phyloP scores from a whole-genome alignment of 2,888 invertebrate genomes.

The Iphiclides podalirius region DNA sequence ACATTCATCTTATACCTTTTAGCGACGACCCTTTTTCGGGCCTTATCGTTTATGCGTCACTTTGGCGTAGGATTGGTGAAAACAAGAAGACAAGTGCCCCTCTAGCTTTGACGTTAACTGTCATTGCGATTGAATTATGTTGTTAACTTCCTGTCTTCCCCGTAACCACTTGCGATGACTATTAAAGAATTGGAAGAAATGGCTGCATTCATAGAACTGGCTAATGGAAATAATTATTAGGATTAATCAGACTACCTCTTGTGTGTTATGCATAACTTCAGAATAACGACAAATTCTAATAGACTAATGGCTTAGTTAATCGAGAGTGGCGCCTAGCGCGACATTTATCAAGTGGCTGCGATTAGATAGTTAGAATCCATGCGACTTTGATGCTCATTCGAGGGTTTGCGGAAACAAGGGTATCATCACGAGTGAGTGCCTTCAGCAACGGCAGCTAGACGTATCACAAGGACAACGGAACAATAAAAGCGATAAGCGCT shows the following conservation, averaged over 20 bases:
- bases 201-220: no score
- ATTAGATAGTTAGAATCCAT: background rate
- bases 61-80: background rate
- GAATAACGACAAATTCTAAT: no score
- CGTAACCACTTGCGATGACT: no score
- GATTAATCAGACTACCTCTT: no score
- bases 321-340: no score
- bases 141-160: no score
- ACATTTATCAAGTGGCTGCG: background rate
- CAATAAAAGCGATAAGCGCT: constrained; percentile 8
- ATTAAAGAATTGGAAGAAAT: no score
- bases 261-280: no score
- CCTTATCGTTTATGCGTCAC: background rate
- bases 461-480: constrained; percentile 18
- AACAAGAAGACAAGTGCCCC: background rate
- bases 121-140: no score
- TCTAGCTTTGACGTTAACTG: no score
- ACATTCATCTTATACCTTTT: background rate
- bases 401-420: background rate
- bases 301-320: no score
- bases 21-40: background rate
- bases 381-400: background rate
- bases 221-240: no score
- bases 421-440: background rate
- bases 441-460: background rate